Conservation (phyloP, 2,797 vertebrate species). For the Arrhamphus sclerolepis region DNA sequence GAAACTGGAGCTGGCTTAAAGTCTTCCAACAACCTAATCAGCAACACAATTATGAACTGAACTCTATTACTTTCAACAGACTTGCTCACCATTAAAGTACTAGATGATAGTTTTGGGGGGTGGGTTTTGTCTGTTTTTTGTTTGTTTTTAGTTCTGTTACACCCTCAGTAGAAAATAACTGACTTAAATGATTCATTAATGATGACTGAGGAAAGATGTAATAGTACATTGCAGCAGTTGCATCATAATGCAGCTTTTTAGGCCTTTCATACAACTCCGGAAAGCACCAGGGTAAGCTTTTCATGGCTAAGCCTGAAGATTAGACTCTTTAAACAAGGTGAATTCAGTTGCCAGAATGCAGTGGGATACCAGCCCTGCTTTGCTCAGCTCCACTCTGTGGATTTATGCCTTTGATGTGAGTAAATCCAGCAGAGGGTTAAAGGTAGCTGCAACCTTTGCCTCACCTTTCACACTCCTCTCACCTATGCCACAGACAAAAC, state of each 20-base stretch:
- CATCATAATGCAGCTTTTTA: slow-evolving; percentile 59
- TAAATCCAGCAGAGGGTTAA: slow-evolving; percentile 76
- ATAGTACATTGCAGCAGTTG: slow-evolving; percentile 48
- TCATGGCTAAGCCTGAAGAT: slow-evolving; percentile 77
- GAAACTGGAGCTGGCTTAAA: background rate
- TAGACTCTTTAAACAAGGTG: slow-evolving; percentile 72
- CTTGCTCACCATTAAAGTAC: background rate
- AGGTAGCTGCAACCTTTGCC: slow-evolving; percentile 58
- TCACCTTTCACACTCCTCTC: slow-evolving; percentile 66
- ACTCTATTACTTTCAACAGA: background rate
- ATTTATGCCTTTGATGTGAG: slow-evolving; percentile 78
- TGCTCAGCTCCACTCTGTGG: slow-evolving; percentile 43
- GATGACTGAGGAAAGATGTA: slow-evolving; percentile 22
- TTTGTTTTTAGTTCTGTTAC: background rate
- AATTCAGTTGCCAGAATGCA: slow-evolving; percentile 59
- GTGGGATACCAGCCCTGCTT: slow-evolving; percentile 53
- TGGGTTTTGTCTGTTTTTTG: no score
- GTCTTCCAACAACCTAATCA: background rate
- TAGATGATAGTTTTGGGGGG: slow-evolving; percentile 1
- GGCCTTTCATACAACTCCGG: slow-evolving; percentile 44
- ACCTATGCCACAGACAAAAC: slow-evolving; percentile 1
- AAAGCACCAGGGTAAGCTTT: slow-evolving; percentile 59
- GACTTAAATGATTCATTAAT: slow-evolving; percentile 41
- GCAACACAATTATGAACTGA: background rate
- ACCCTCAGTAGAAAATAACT: slow-evolving; percentile 17